phyloP scores from a whole-genome alignment of 2,888 invertebrate species.

The Diaperis boleti region DNA sequence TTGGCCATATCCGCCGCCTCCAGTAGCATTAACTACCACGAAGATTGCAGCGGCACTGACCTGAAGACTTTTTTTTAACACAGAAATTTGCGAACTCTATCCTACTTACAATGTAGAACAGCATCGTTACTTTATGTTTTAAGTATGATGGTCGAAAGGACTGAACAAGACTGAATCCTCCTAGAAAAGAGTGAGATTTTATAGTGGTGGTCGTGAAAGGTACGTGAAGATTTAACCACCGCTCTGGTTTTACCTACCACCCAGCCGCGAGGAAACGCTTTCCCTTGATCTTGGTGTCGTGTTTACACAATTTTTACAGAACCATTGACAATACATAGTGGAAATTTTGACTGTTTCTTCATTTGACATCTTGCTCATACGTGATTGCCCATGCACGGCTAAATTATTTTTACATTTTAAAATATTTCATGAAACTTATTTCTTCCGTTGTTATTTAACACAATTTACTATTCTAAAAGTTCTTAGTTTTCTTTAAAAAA shows the following conservation, averaged over 20 bases:
- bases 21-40: constrained; percentile 57
- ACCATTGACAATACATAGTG: constrained; percentile 40
- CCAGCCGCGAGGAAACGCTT: constrained; percentile 44
- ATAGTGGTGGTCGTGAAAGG: constrained; percentile 59
- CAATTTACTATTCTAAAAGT: too few relatives aligned
- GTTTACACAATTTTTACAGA: constrained; percentile 9
- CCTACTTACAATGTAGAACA: constrained; percentile 59
- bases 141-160: constrained; percentile 42
- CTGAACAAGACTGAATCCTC: constrained; percentile 50
- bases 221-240: constrained; percentile 40
- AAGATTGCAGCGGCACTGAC: constrained; percentile 60
- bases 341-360: constrained; percentile 11
- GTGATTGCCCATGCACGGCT: neutral
- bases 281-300: constrained; percentile 54
- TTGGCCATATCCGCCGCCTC: constrained; percentile 58
- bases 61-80: constrained; percentile 46
- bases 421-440: constrained; percentile 18
- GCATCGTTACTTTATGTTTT: constrained; percentile 46
- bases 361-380: neutral
- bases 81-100: constrained; percentile 22
- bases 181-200: constrained; percentile 50
- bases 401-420: constrained; percentile 12
- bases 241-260: constrained; percentile 40
- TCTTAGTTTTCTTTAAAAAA: too few relatives aligned
- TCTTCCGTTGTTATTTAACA: neutral